Base-by-base conservation (phyloP, 2,113 vertebrate genomes). In the Ceyx cyanopectus region DNA sequence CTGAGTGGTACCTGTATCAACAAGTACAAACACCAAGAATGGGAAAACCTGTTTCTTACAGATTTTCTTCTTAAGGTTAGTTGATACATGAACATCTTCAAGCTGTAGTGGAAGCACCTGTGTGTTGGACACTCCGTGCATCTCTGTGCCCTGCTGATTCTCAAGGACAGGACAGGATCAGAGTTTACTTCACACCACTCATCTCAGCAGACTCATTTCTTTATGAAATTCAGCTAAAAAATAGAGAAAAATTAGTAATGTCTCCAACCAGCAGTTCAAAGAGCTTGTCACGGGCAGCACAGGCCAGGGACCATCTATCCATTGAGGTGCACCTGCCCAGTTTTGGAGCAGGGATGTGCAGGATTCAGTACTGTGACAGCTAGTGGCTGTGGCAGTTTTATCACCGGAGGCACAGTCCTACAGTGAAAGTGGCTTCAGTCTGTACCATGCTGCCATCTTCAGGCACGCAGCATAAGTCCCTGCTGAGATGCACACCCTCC, bases 101-200 rank as follows among this genome's bases (percentile, higher is more conserved):
- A 66, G 26, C 41, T n/a, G 7, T 75, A 48, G 24, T 1, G 17
- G 62, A 54, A 70, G 14, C 14, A 11, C 6, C 30, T 6, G 27
- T 5, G 3, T 0, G 0, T 3, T 51, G 50, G 9, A 14, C 1
- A 2, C 18, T 89, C 16, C 1, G 1, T 57, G 50, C 41, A 27
- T 21, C 20, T 81, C 30, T 67, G 18, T n/a, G 41, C 14, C 22
- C 30, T 50, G 43, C 23, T 18, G 9, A 45, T 46, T 73, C 58
- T 61, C 17, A 14, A 5, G 34, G 16, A 7, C 34, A 17, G 0
- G 0, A 41, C 16, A 62, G 53, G 15, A 75, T 21, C 9, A 50
- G 30, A 41, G 12, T 11, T 70, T 37, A 54, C 41, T 32, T 50
- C 30, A 50, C 23, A 41, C 5, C 6, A 21, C 14, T 73, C 66